Base-by-base conservation (phyloP, 2,113 vertebrate genomes). In the Otus sunia region DNA sequence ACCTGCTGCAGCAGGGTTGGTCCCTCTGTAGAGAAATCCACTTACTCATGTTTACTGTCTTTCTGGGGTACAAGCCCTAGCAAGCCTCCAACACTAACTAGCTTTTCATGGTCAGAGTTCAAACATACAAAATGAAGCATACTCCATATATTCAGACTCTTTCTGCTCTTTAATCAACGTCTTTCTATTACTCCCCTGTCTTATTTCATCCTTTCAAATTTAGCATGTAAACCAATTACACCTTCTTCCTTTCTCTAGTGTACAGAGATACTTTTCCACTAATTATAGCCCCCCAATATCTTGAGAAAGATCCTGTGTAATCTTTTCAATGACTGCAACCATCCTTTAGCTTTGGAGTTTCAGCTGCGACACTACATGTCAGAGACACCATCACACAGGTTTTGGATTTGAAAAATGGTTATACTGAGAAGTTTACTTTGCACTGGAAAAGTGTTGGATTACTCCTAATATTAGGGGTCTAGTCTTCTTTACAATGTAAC, bases 81-180 rank as follows among this genome's bases (percentile, higher is more conserved):
- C 92, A 93, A 60, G 88, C 58, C 73, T 75, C 49, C 34, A n/a
- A 3, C 19, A n/a, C 68, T 23, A 43, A n/a, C 68, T 92, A 64
- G 56, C 76, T 94, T 93, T 90, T 95, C 76, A 89, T 7, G 43
- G 47, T 73, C 4, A 0, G 72, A 92, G 83, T 94, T 97, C 95
- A 94, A 95, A 95, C 93, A 75, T n/a, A 72, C 30, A 29, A 41
- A 91, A 68, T 27, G 50, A 71, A 64, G 59, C 17, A 27, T 17
- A 14, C 9, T 52, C 62, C 34, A 5, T 74, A 21, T 56, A 27
- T 86, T 83, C 73, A 59, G 47, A 50, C 41, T 67, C 60, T 83
- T 88, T 47, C 72, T 93, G 59, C 86, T 78, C 96, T 97, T 92
- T 95, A 95, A 97, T 94, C 86, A 84, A 32, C 47, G 47, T 93